Evolutionary conservation across 2,888 invertebrate species (phyloP).

Genomic region (Eupithecia inturbata): DNA sequence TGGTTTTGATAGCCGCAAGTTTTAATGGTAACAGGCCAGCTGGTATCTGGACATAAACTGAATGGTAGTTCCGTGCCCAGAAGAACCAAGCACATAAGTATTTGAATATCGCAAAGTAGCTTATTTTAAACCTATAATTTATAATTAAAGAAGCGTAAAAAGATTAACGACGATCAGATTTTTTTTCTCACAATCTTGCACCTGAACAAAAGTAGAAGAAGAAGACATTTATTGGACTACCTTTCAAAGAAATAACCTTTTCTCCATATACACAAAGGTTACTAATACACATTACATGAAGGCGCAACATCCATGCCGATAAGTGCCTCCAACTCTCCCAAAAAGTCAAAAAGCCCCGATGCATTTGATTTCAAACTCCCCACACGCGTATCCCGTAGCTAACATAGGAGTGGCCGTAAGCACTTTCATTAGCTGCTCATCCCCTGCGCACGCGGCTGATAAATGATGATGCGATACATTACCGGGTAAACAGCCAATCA

Average conservation of each 20-base stretch:
- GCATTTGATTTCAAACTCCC: constrained; percentile 43
- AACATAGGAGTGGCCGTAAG: constrained; percentile 55
- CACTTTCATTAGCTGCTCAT: constrained; percentile 54
- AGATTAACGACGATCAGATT: not conserved
- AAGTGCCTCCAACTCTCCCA: constrained; percentile 8
- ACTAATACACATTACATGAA: not conserved
- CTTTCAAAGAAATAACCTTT: not conserved
- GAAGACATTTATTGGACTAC: no score
- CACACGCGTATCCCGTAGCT: constrained; percentile 33
- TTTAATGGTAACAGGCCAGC: constrained; percentile 16
- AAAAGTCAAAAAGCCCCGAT: constrained; percentile 32
- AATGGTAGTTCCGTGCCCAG: not conserved
- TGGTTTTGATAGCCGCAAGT: constrained; percentile 11
- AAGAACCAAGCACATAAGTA: not conserved
- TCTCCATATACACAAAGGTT: no score
- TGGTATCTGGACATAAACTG: not conserved
- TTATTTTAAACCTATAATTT: not conserved
- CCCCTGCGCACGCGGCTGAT: constrained; percentile 41
- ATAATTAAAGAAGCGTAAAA: not conserved
- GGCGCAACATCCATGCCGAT: not conserved
- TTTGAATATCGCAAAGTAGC: not conserved
- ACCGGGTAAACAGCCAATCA: constrained; percentile 22
- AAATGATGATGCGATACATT: constrained; percentile 26
- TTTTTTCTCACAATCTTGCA: not conserved
- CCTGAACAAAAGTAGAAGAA: not conserved